Evolutionary conservation across 2,888 invertebrate genomes (phyloP).

Genomic region (Asteroscopus sphinx): DNA sequence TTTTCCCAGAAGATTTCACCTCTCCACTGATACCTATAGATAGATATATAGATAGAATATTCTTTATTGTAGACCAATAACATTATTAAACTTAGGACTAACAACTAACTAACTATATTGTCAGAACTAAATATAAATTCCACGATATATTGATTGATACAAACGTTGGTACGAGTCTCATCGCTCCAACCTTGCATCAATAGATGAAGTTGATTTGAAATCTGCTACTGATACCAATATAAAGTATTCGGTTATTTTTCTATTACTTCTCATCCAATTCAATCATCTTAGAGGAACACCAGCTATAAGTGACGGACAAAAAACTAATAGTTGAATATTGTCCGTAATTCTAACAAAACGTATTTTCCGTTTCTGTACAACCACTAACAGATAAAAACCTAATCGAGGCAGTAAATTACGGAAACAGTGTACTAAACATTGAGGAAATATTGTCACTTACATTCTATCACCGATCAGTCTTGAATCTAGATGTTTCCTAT

Average conservation of each 20-base stretch:
- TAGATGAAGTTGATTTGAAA: constrained; percentile 25
- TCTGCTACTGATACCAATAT: constrained; percentile 4
- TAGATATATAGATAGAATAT: too few relatives aligned
- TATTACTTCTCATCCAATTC: background rate
- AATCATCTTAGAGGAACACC: too few relatives aligned
- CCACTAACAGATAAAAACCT: constrained; percentile 33
- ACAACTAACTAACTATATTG: too few relatives aligned
- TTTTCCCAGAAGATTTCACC: background rate
- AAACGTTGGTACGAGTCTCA: constrained; percentile 4
- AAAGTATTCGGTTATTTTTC: constrained; percentile 1
- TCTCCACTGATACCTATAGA: too few relatives aligned
- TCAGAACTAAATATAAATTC: too few relatives aligned
- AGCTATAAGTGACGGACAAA: background rate
- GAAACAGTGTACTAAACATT: constrained; percentile 50
- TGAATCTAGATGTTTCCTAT: constrained; percentile 54
- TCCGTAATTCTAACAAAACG: constrained; percentile 4
- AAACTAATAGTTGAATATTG: background rate
- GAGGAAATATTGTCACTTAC: constrained; percentile 58
- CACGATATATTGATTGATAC: constrained; percentile 1
- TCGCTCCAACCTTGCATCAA: constrained; percentile 23
- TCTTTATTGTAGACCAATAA: too few relatives aligned
- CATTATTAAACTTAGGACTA: too few relatives aligned
- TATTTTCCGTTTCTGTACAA: constrained; percentile 20
- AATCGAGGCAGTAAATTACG: constrained; percentile 53
- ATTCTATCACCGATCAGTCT: constrained; percentile 41